Evolutionary conservation across 2,797 vertebrate species (phyloP), one percentile per base, ranked within the genome.

Genomic region (Enteromius mattozi): DNA sequence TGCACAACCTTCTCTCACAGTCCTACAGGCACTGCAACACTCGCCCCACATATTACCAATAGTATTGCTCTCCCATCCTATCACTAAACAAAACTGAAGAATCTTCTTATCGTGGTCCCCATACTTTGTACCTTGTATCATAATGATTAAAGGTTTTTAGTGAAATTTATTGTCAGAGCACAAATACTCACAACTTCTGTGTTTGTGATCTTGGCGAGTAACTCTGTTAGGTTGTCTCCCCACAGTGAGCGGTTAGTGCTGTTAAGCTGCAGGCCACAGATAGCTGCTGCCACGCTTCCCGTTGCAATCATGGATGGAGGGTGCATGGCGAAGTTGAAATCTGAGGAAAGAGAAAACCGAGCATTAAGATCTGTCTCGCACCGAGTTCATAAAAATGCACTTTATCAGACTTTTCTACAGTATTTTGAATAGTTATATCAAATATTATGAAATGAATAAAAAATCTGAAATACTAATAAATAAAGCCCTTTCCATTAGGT

Each of bases 251-350:
- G 94, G 93, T 97, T 96, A 1, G 91, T 92, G 84, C 95, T 95
- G 90, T 97, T 96, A 66, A 98, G 95, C 94, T 98, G 97, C 83
- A 99, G 96, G 90, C 98, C 97, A 49, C 97, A 98, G 92, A 99
- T 93, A 77, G 98, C 98, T 0, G 98, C 98, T 85, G 96, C 98
- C 92, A 99, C 96, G 59, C 98, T 99, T 93, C 98, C 97, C 4
- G 97, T 97, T 89, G 98, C 98, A 37, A 99, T 99, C 98, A 99
- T 99, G 86, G 98, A 99, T 0, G 98, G 98, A 35, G 97, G 98
- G 92, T 98, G 97, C 97, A 98, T 97, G 91, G 97, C 96, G 49
- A 99, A 98, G 91, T 96, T 96, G 91, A 98, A 99, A 91, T 99
- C 98, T 99, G 95, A 68, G 35, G 88, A 89, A 82, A 68, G 40